These are phyloP conservation scores for Gerris lacustris DNA, from an alignment of 2,888 invertebrate species.

Conservation along the genomic window DNA sequence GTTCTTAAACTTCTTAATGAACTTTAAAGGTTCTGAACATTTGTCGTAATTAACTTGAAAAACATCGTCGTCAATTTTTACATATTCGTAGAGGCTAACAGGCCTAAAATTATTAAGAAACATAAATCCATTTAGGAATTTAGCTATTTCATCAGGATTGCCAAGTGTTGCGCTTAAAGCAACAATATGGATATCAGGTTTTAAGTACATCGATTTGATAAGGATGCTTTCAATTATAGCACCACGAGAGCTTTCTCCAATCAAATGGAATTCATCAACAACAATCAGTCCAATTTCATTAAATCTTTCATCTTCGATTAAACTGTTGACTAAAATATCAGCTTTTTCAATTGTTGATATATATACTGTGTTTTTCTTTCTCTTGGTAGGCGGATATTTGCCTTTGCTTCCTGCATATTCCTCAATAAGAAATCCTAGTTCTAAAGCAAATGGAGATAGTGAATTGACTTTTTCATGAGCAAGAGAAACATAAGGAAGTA, in stretches of 20 bases:
- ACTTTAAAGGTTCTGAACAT: constrained; percentile 18
- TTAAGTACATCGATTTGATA: constrained; percentile 56
- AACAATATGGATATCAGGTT: constrained; percentile 66
- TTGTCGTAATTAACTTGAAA: constrained; percentile 32
- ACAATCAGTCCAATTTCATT: constrained; percentile 64
- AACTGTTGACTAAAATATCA: constrained; percentile 66
- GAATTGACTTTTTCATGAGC: constrained; percentile 91
- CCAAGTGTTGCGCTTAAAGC: constrained; percentile 97
- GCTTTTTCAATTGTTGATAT: constrained; percentile 94
- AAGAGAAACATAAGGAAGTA: constrained; percentile 89
- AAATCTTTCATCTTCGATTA: constrained; percentile 63
- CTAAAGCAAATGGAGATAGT: constrained; percentile 74
- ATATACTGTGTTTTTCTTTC: constrained; percentile 66
- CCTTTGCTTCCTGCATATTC: constrained; percentile 93
- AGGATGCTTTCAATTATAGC: constrained; percentile 71
- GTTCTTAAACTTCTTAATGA: constrained; percentile 16
- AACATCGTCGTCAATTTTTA: constrained; percentile 56
- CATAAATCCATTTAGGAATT: constrained; percentile 67
- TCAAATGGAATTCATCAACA: constrained; percentile 87
- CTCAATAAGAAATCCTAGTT: constrained; percentile 77
- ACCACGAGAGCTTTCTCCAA: constrained; percentile 79
- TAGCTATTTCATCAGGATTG: constrained; percentile 67
- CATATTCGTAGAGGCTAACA: constrained; percentile 67
- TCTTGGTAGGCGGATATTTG: constrained; percentile 63
- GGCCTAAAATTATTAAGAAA: constrained; percentile 81